Conservation (phyloP, 2,797 vertebrate genomes). For the Falco peregrinus region DNA sequence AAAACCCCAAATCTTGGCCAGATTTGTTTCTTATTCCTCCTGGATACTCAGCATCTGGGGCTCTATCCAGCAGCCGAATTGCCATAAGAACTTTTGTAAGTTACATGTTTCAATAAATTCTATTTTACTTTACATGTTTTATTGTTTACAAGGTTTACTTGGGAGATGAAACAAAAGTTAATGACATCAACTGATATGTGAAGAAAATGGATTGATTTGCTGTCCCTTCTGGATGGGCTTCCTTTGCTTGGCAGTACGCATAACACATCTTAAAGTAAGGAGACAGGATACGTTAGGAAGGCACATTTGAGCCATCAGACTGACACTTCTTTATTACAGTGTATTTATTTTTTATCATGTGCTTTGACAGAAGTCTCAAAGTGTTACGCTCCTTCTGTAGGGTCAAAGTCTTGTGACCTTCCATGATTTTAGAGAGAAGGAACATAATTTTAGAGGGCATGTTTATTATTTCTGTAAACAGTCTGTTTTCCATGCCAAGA, state of each 20-base stretch:
- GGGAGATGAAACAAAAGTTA: conserved; percentile 53
- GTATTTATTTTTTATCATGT: conserved; percentile 64
- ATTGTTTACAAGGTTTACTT: background rate
- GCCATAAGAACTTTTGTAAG: background rate
- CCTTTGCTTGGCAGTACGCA: background rate
- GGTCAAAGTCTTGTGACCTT: conserved; percentile 40
- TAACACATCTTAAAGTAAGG: background rate
- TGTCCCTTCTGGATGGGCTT: conserved; percentile 13
- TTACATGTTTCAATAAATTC: background rate
- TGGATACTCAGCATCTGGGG: background rate
- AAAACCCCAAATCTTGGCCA: background rate
- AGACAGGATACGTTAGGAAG: background rate
- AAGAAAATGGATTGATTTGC: background rate
- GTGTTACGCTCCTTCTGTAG: conserved; percentile 58
- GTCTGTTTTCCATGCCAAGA: conserved; percentile 45
- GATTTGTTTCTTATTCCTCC: background rate
- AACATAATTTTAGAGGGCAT: conserved; percentile 43
- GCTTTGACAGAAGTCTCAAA: conserved; percentile 65
- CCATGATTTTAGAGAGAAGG: conserved; percentile 19
- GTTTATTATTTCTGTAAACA: conserved; percentile 63
- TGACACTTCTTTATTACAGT: conserved; percentile 50
- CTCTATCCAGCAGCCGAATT: conserved; percentile 52
- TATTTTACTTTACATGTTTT: background rate
- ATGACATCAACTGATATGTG: background rate
- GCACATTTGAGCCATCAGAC: conserved; percentile 23